Percentiles rank a stretch among this genome's conserved stretches.
Evolutionary conservation across 2,888 invertebrate species (phyloP).

Genomic region (Mactromeris polynyma): DNA sequence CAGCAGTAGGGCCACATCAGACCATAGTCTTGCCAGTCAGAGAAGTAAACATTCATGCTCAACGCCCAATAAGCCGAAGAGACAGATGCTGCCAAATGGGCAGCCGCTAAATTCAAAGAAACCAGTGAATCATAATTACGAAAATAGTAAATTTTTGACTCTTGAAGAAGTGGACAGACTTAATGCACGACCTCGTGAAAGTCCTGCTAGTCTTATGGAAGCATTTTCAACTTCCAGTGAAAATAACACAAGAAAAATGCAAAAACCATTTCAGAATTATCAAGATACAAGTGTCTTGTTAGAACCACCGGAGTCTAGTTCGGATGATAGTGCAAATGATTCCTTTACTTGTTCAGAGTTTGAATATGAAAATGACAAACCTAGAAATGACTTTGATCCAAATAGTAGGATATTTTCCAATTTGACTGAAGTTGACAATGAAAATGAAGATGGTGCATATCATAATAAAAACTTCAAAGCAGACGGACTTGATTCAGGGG

Average conservation of each 20-base stretch:
- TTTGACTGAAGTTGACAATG: conserved; percentile 86
- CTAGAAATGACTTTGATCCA: conserved; percentile 79
- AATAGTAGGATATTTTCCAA: conserved; percentile 90
- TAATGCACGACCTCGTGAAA: conserved; percentile 93
- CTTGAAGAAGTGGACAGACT: conserved; percentile 97
- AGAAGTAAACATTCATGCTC: conserved; percentile 80
- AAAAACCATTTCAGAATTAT: conserved; percentile 70
- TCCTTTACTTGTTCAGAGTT: conserved; percentile 99
- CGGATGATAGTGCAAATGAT: conserved; percentile 97
- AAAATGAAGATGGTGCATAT: conserved; percentile 79
- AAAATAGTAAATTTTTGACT: conserved; percentile 89
- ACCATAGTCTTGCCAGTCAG: conserved; percentile 82
- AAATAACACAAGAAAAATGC: conserved; percentile 78
- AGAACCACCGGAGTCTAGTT: conserved; percentile 87
- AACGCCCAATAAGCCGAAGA: conserved; percentile 72
- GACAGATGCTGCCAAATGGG: conserved; percentile 73
- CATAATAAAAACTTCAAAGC: conserved; percentile 87
- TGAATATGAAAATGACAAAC: conserved; percentile 94
- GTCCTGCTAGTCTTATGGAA: conserved; percentile 96
- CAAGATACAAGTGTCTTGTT: conserved; percentile 85
- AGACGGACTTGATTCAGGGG: conserved; percentile 97
- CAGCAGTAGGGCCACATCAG: conserved; percentile 77
- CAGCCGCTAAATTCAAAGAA: conserved; percentile 58
- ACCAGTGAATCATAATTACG: conserved; percentile 65
- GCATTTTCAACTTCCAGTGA: conserved; percentile 94